These are phyloP conservation scores for Synchiropus splendidus DNA, from an alignment of 2,113 vertebrate species.

Conservation along the genomic window DNA sequence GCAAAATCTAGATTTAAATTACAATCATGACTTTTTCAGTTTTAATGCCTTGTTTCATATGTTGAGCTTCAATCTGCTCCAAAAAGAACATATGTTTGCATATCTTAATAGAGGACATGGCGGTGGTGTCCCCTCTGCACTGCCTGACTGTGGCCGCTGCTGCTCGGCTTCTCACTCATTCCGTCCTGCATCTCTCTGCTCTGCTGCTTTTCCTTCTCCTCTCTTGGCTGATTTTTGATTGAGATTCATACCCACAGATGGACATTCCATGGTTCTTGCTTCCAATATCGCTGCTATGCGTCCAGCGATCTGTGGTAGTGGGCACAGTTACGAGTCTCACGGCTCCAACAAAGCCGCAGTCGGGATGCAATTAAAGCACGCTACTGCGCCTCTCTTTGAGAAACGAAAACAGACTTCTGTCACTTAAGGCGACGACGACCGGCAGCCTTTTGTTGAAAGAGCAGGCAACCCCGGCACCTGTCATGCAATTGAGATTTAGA, in stretches of 20 bases:
- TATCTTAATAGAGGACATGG: no score
- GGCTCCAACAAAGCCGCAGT: slow-evolving; percentile 11
- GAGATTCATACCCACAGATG: slow-evolving; percentile 30
- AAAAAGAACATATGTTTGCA: no score
- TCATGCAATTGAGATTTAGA: no score
- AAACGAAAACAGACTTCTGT: slow-evolving; percentile 9
- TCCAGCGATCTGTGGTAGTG: slow-evolving; percentile 21
- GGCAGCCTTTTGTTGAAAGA: slow-evolving; percentile 23
- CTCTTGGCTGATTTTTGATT: slow-evolving; percentile 15
- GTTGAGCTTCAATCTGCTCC: no score
- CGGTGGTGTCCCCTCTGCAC: no score
- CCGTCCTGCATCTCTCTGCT: not conserved
- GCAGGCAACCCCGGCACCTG: slow-evolving; percentile 11
- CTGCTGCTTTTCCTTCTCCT: not conserved
- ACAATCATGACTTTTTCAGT: no score
- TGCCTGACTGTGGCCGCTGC: no score
- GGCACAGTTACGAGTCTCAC: slow-evolving; percentile 23
- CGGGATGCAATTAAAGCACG: slow-evolving; percentile 31
- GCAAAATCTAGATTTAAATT: no score
- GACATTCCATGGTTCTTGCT: slow-evolving; percentile 22
- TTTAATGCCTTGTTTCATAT: no score
- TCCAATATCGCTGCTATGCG: slow-evolving; percentile 13
- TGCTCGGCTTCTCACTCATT: no score
- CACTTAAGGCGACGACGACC: slow-evolving; percentile 16
- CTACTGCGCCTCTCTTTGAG: slow-evolving; percentile 13